Evolutionary conservation across 2,113 vertebrate genomes (phyloP).

Genomic region (Tinamus guttatus): DNA sequence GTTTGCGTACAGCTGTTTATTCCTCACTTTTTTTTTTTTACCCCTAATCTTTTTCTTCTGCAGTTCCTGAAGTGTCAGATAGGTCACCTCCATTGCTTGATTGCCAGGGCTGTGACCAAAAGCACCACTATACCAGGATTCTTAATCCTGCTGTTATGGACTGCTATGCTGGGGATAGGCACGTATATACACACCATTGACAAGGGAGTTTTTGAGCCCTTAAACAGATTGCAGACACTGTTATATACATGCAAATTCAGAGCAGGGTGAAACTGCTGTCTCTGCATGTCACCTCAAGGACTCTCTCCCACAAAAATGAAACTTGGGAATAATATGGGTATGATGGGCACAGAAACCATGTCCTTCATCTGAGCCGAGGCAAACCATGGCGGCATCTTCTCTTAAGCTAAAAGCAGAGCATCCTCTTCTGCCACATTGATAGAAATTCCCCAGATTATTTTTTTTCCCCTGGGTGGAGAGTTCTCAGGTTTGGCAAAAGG

Average conservation of each 20-base stretch:
- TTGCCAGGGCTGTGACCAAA: background rate
- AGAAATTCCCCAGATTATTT: background rate
- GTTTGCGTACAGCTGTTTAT: background rate
- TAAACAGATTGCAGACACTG: background rate
- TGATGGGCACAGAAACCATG: accelerated
- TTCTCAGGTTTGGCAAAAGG: background rate
- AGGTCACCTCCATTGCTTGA: background rate
- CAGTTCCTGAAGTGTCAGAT: background rate
- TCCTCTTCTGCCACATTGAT: background rate
- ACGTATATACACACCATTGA: background rate
- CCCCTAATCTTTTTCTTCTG: background rate
- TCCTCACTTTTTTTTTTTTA: background rate
- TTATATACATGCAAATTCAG: background rate
- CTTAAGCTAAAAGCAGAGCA: background rate
- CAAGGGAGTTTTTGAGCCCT: background rate
- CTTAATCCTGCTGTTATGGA: background rate
- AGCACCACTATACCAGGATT: background rate
- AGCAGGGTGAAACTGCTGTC: background rate
- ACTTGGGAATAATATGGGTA: accelerated
- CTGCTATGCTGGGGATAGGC: background rate
- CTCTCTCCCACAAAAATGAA: background rate
- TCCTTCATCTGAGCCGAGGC: background rate
- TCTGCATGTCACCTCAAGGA: background rate
- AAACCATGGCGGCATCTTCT: background rate
- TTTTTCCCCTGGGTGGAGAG: background rate